Evolutionary conservation across 1,140 invertebrate genomes (phyloP).

Genomic region (Platorchestia sp.): DNA sequence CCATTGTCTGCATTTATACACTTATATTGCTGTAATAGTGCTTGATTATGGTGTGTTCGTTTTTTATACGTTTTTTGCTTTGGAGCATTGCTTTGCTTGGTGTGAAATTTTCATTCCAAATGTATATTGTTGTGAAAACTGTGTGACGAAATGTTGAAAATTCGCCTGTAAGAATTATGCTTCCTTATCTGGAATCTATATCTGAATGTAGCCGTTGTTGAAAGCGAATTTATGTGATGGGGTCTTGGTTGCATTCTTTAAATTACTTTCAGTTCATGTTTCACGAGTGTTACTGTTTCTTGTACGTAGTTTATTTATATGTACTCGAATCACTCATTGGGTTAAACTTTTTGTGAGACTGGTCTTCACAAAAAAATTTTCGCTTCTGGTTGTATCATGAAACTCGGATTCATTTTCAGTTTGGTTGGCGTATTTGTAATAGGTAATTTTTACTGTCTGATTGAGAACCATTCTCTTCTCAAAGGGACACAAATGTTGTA

Average conservation of each 20-base stretch:
- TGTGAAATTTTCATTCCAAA: background rate
- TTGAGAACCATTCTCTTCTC: background rate
- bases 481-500: too few relatives aligned
- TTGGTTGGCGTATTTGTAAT: background rate
- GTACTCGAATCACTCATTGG: too few relatives aligned
- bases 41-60: background rate
- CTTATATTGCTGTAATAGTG: background rate
- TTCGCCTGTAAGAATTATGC: background rate
- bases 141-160: background rate
- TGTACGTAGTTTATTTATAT: too few relatives aligned
- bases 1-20: background rate
- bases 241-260: too few relatives aligned
- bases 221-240: too few relatives aligned
- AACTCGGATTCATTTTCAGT: background rate
- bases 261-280: too few relatives aligned
- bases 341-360: too few relatives aligned
- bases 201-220: too few relatives aligned
- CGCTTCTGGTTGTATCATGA: background rate
- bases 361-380: too few relatives aligned
- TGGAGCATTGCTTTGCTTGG: background rate
- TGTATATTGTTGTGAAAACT: background rate
- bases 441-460: background rate
- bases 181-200: background rate
- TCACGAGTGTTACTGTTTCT: too few relatives aligned
- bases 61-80: background rate